Evolutionary conservation across 2,888 invertebrate species (phyloP).

Genomic region (Drosophila emarginata): DNA sequence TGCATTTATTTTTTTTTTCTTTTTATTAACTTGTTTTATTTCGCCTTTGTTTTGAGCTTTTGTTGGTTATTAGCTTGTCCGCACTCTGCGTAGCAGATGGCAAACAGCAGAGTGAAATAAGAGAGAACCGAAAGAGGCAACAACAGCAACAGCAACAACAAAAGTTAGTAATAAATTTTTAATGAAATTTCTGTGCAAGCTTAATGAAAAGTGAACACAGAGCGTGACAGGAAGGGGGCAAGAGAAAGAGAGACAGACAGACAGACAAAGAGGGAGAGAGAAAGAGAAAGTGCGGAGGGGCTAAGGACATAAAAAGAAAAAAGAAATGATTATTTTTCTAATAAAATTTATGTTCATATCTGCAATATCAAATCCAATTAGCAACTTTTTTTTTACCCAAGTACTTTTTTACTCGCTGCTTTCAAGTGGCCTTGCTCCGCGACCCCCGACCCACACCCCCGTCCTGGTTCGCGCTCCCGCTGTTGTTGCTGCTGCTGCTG

Average conservation of each 20-base stretch:
- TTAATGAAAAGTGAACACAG: slow-evolving; percentile 39
- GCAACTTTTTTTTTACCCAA: slow-evolving; percentile 60
- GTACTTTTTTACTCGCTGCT: slow-evolving; percentile 32
- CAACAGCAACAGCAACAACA: slow-evolving; percentile 5
- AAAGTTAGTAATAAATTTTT: slow-evolving; percentile 68
- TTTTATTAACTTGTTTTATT: slow-evolving; percentile 57
- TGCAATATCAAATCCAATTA: slow-evolving; percentile 72
- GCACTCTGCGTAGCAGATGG: slow-evolving; percentile 40
- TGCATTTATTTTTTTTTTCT: slow-evolving; percentile 34
- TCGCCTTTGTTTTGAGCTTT: slow-evolving; percentile 55
- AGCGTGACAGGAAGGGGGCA: slow-evolving; percentile 10
- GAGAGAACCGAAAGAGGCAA: neutral
- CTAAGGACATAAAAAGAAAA: slow-evolving; percentile 11
- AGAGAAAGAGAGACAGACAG: neutral
- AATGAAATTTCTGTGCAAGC: slow-evolving; percentile 58
- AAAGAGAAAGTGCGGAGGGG: too few species aligned
- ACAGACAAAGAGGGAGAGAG: neutral
- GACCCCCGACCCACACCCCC: slow-evolving; percentile 16
- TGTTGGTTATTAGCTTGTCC: slow-evolving; percentile 63
- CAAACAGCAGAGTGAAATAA: slow-evolving; percentile 3
- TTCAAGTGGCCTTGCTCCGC: slow-evolving; percentile 4
- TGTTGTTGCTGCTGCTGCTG: too few species aligned
- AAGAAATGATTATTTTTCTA: slow-evolving; percentile 32
- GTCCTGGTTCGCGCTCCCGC: slow-evolving; percentile 40
- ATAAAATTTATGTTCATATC: slow-evolving; percentile 63